Conservation (phyloP, 2,888 invertebrate genomes). For the Euplexia lucipara region DNA sequence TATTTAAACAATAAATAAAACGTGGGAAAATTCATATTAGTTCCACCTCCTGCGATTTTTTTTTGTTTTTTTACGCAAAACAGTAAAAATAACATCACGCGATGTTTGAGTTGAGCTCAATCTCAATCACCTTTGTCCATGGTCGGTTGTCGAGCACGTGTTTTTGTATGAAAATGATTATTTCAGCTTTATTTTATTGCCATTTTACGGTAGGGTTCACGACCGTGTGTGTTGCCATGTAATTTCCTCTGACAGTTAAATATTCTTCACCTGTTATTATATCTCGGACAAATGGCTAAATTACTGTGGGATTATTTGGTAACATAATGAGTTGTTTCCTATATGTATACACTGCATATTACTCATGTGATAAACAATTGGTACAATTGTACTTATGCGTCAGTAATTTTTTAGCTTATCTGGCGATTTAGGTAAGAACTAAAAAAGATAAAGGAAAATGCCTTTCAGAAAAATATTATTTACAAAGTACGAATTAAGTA, state of each 20-base stretch:
- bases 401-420: constrained; percentile 2
- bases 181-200: constrained; percentile 46
- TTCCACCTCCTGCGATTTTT: constrained; percentile 50
- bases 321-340: constrained; percentile 30
- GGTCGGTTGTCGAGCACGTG: constrained; percentile 33
- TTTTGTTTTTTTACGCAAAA: constrained; percentile 32
- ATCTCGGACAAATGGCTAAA: constrained; percentile 31
- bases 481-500: constrained; percentile 17
- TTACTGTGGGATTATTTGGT: constrained; percentile 36
- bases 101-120: constrained; percentile 30
- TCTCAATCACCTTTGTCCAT: constrained; percentile 51
- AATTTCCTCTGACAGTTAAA: constrained; percentile 18
- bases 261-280: constrained; percentile 42
- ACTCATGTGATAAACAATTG: constrained; percentile 16
- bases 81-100: constrained; percentile 65
- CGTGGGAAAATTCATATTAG: constrained; percentile 59
- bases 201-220: constrained; percentile 37
- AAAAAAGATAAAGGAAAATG: constrained; percentile 18
- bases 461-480: not conserved
- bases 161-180: constrained; percentile 47
- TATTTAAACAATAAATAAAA: constrained; percentile 53
- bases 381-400: constrained; percentile 20
- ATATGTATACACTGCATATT: constrained; percentile 1
- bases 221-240: constrained; percentile 31
- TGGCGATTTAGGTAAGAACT: constrained; percentile 1